These are phyloP conservation scores for Lamproptera curius DNA, from an alignment of 2,888 invertebrate species.

Conservation along the genomic window DNA sequence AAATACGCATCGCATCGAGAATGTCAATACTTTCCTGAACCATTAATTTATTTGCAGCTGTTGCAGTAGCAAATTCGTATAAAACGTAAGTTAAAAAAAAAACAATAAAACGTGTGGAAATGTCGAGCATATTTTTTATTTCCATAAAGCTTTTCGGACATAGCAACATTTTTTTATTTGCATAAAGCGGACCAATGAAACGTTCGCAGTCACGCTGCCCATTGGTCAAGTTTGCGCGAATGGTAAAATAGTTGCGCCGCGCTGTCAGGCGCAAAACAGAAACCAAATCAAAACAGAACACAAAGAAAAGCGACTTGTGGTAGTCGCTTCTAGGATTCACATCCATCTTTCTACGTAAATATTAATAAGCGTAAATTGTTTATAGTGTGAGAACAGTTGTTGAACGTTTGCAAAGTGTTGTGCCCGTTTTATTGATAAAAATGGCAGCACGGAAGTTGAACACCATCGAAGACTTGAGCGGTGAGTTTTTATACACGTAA, in stretches of 20 bases:
- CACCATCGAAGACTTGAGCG: conserved; percentile 70
- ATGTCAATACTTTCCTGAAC: too few relatives aligned
- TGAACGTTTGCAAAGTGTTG: conserved; percentile 18
- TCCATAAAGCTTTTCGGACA: neutral
- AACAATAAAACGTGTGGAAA: too few relatives aligned
- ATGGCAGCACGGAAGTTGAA: conserved; percentile 71
- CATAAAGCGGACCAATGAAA: conserved; percentile 40
- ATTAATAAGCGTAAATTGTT: neutral
- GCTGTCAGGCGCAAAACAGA: conserved; percentile 28
- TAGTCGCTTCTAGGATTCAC: conserved; percentile 33
- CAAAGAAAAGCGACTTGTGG: conserved; percentile 34
- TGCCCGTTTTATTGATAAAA: conserved; percentile 29
- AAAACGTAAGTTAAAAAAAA: too few relatives aligned
- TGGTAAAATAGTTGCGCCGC: conserved; percentile 23
- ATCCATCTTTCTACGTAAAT: conserved; percentile 18
- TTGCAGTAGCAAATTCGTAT: too few relatives aligned
- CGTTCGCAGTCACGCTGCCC: conserved; percentile 17
- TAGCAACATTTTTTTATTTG: conserved; percentile 40
- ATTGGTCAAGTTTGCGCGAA: conserved; percentile 34
- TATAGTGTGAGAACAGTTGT: conserved; percentile 2
- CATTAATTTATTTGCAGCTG: too few relatives aligned
- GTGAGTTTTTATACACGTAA: conserved; percentile 55
- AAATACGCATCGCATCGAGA: too few relatives aligned
- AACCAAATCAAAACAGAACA: conserved; percentile 49
- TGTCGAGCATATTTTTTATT: too few relatives aligned